phyloP scores from a whole-genome alignment of 1,140 invertebrate species.

The Drosophila subobscura region DNA sequence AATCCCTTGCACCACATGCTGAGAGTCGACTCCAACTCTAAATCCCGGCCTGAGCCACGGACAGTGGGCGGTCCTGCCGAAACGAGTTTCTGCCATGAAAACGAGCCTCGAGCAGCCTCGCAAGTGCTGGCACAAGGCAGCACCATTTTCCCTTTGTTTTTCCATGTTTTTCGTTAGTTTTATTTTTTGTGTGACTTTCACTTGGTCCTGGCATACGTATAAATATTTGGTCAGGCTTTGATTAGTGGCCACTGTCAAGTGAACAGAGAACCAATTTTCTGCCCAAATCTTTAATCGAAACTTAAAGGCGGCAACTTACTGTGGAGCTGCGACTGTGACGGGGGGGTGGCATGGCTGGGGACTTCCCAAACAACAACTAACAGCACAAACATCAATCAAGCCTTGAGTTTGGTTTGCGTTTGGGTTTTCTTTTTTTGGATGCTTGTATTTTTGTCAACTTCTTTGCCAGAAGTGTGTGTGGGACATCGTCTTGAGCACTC shows the following conservation, averaged over 20 bases:
- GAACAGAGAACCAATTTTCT: constrained; percentile 60
- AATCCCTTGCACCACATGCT: constrained; percentile 72
- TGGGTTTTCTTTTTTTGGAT: constrained; percentile 32
- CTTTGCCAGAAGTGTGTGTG: constrained; percentile 24
- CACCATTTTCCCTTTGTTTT: background rate
- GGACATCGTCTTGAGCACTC: constrained; percentile 71
- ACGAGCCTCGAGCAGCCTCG: constrained; percentile 41
- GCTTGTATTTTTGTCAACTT: constrained; percentile 63
- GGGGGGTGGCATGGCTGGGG: background rate
- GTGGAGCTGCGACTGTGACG: too few relatives aligned
- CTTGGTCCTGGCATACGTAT: constrained; percentile 42
- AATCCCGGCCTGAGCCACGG: constrained; percentile 37
- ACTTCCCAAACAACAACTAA: constrained; percentile 71
- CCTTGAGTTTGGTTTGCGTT: constrained; percentile 54
- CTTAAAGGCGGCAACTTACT: constrained; percentile 58
- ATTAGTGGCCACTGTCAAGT: constrained; percentile 39
- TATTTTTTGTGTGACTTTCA: constrained; percentile 61
- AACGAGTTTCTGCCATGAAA: constrained; percentile 63
- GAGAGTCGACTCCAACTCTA: constrained; percentile 43
- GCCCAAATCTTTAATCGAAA: constrained; percentile 73
- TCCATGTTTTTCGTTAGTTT: constrained; percentile 21
- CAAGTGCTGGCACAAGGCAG: constrained; percentile 17
- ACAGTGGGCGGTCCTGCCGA: constrained; percentile 40
- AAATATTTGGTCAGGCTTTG: constrained; percentile 55
- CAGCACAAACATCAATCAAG: constrained; percentile 81